These are phyloP conservation scores for Protonemura montana DNA, from an alignment of 2,888 invertebrate species.

Conservation along the genomic window DNA sequence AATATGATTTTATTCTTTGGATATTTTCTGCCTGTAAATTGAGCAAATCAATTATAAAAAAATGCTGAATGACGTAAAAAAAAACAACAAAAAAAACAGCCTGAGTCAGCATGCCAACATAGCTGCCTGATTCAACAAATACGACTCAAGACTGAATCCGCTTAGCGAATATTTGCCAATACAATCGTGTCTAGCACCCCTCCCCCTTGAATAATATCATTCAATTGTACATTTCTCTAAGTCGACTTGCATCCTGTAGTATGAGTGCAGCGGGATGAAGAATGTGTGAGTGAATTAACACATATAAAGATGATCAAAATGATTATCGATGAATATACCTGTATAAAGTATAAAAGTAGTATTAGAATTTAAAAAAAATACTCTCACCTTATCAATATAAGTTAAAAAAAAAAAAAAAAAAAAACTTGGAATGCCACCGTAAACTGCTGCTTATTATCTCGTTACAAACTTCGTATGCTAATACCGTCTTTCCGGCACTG, in stretches of 20 bases:
- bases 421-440: not conserved
- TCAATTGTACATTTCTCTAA: too few relatives aligned
- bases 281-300: not conserved
- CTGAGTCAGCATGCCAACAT: not conserved
- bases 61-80: not conserved
- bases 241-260: not conserved
- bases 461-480: not conserved
- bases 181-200: too few relatives aligned
- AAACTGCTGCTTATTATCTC: not conserved
- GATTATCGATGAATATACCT: not conserved
- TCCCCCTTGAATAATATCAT: too few relatives aligned
- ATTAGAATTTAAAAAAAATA: not conserved
- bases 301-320: not conserved
- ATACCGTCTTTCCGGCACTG: too few relatives aligned
- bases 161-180: too few relatives aligned
- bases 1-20: not conserved
- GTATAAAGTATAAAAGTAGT: constrained; percentile 7
- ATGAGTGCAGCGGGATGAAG: not conserved
- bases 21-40: not conserved
- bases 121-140: not conserved
- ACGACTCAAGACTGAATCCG: too few relatives aligned
- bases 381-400: not conserved
- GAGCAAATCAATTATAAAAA: not conserved
- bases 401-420: not conserved
- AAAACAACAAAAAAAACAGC: too few relatives aligned